A percentile compares a stretch with the other conserved stretches of the same genome.
These are phyloP conservation scores for Podotricha telesiphe DNA, from an alignment of 2,888 invertebrate species.

Conservation along the genomic window DNA sequence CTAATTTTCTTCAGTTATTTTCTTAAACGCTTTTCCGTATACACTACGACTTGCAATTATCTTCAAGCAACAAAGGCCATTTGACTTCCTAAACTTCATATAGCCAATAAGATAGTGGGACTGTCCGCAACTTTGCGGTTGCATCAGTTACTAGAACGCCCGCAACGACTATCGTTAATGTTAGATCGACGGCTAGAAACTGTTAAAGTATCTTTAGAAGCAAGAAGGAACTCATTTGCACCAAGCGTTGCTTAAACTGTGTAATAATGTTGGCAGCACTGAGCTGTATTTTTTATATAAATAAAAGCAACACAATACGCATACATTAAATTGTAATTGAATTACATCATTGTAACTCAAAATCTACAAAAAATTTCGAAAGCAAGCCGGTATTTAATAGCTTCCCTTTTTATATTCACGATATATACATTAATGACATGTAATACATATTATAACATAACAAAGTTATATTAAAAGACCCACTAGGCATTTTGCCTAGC, in stretches of 20 bases:
- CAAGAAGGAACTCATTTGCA: constrained; percentile 1
- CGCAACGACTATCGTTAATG: constrained; percentile 15
- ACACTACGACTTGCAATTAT: background rate
- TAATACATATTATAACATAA: too few species aligned
- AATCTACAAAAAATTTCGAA: too few species aligned
- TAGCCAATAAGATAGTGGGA: background rate
- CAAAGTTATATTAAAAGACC: too few species aligned
- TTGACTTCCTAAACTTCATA: background rate
- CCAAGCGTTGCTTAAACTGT: background rate
- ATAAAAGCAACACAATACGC: too few species aligned
- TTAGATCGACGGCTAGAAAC: constrained; percentile 1
- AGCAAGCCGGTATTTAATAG: too few species aligned
- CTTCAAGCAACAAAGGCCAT: background rate
- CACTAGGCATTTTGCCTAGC: too few species aligned
- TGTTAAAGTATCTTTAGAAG: constrained; percentile 11
- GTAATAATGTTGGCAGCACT: background rate
- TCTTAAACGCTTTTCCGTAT: background rate
- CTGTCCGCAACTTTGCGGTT: background rate
- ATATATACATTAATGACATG: too few species aligned
- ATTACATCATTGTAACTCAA: too few species aligned
- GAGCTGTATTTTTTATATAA: background rate
- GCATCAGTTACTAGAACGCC: constrained; percentile 1
- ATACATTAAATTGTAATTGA: too few species aligned
- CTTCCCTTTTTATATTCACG: too few species aligned
- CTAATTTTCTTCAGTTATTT: too few species aligned